These are phyloP conservation scores for Drosophila kanapiae DNA, from an alignment of 1,140 invertebrate genomes.

Conservation along the genomic window DNA sequence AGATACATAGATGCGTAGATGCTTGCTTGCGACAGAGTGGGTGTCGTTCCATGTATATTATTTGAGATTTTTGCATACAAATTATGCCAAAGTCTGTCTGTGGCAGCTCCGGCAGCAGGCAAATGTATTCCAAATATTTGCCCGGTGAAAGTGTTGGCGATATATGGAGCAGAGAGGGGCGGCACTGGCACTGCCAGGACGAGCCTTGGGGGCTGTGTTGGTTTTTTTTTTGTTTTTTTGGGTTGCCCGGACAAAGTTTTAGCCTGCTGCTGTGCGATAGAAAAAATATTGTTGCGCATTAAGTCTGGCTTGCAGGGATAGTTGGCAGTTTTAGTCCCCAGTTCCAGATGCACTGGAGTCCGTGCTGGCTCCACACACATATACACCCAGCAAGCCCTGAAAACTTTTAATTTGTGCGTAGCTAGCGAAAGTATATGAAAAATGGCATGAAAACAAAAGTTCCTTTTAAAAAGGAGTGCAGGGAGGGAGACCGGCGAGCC, in stretches of 20 bases:
- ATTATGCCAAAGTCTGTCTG: slow-evolving; percentile 65
- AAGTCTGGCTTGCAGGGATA: slow-evolving; percentile 48
- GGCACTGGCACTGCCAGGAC: too few relatives aligned
- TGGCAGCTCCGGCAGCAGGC: slow-evolving; percentile 18
- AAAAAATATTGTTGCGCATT: slow-evolving; percentile 46
- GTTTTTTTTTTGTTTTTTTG: neutral
- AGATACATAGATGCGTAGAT: slow-evolving; percentile 17
- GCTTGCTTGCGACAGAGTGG: neutral
- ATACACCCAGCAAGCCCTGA: neutral
- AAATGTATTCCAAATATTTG: slow-evolving; percentile 77
- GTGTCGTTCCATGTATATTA: slow-evolving; percentile 52
- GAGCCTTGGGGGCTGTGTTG: neutral
- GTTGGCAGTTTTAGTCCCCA: slow-evolving; percentile 42
- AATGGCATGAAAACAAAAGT: slow-evolving; percentile 64
- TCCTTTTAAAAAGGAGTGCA: slow-evolving; percentile 28
- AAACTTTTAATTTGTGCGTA: slow-evolving; percentile 65
- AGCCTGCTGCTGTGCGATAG: slow-evolving; percentile 39
- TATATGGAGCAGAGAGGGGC: slow-evolving; percentile 8
- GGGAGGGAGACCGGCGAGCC: slow-evolving; percentile 9
- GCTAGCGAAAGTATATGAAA: slow-evolving; percentile 62
- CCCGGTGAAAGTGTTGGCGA: slow-evolving; percentile 69
- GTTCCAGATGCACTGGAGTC: slow-evolving; percentile 22
- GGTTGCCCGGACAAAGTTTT: slow-evolving; percentile 27
- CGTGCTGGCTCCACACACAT: slow-evolving; percentile 1
- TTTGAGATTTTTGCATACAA: slow-evolving; percentile 74